phyloP scores from a whole-genome alignment of 2,797 vertebrate species.

The Eospalax fontanierii region DNA sequence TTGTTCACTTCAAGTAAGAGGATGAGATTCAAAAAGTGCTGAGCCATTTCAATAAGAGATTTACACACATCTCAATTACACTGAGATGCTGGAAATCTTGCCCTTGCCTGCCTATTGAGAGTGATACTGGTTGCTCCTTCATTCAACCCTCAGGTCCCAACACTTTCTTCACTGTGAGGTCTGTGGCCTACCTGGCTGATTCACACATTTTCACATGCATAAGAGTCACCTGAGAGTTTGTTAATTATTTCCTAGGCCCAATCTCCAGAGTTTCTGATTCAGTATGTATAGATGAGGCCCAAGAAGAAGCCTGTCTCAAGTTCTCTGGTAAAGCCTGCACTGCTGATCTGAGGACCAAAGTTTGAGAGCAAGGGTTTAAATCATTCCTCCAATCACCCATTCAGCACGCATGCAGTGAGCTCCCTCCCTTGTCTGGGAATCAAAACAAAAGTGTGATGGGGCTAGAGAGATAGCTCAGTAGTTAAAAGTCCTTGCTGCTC shows the following conservation, averaged over 20 bases:
- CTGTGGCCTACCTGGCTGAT: background rate
- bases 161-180: background rate
- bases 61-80: slow-evolving; percentile 85
- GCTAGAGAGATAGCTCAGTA: background rate
- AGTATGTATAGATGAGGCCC: background rate
- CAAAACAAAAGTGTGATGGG: background rate
- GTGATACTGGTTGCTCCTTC: background rate
- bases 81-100: slow-evolving; percentile 86
- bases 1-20: background rate
- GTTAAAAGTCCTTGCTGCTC: background rate
- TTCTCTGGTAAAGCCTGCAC: background rate
- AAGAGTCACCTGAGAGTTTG: background rate
- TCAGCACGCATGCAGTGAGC: background rate
- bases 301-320: rapidly evolving
- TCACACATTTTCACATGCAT: background rate
- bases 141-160: rapidly evolving
- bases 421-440: too few relatives aligned
- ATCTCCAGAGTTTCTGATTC: background rate
- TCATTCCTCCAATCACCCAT: background rate
- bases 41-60: background rate
- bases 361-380: background rate
- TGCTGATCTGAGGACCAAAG: background rate
- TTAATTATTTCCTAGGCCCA: background rate
- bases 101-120: rapidly evolving
- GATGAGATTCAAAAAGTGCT: background rate